Evolutionary conservation across 2,888 invertebrate genomes (phyloP).

Genomic region (Odontocolon sp.): DNA sequence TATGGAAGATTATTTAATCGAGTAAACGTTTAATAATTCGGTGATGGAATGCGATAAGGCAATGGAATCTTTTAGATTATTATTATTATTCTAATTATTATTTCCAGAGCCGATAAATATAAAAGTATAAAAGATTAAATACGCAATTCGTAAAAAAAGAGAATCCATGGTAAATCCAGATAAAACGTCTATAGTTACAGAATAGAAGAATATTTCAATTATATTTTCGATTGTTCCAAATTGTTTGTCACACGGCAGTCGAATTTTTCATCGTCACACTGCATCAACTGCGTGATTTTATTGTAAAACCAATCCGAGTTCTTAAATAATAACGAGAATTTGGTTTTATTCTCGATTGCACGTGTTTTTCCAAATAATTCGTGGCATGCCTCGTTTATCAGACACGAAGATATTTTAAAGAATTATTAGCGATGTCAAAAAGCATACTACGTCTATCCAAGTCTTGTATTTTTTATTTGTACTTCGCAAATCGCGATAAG

Average conservation of each 20-base stretch:
- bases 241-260: too few relatives aligned
- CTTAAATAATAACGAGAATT: slow-evolving; percentile 17
- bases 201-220: too few relatives aligned
- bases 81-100: neutral
- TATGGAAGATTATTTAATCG: slow-evolving; percentile 26
- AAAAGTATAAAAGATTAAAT: neutral
- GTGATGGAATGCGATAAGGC: slow-evolving; percentile 43
- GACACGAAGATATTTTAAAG: neutral
- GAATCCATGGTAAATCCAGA: too few relatives aligned
- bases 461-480: slow-evolving; percentile 12
- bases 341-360: slow-evolving; percentile 1
- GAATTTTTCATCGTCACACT: too few relatives aligned
- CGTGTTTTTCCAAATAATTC: neutral
- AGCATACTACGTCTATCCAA: neutral
- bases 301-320: neutral
- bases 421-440: neutral
- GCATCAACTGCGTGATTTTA: too few relatives aligned
- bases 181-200: too few relatives aligned
- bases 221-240: too few relatives aligned
- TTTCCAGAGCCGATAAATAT: neutral
- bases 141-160: too few relatives aligned
- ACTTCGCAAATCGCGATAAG: neutral
- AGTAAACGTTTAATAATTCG: slow-evolving; percentile 31
- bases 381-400: slow-evolving; percentile 1
- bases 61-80: too few relatives aligned